Evolutionary conservation across 2,113 vertebrate genomes (phyloP).

Genomic region (Spheniscus mendiculus): DNA sequence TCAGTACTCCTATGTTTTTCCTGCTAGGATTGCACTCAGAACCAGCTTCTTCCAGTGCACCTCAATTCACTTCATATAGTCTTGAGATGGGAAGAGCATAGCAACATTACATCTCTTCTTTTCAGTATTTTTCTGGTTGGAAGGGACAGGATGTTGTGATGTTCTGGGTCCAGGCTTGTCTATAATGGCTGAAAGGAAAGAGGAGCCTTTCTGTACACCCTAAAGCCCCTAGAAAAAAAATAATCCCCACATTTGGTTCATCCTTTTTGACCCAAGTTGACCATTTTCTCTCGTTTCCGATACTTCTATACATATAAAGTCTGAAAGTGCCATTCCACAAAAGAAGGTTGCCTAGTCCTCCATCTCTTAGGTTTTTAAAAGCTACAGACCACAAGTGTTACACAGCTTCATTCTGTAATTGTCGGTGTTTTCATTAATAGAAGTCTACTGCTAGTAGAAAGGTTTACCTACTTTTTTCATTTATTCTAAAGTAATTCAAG

Average conservation of each 20-base stretch:
- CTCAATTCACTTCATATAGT: background rate
- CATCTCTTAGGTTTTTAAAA: background rate
- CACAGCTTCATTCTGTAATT: background rate
- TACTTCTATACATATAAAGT: background rate
- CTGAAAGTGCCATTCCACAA: background rate
- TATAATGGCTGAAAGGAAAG: background rate
- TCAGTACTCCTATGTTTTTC: background rate
- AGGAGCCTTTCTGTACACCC: background rate
- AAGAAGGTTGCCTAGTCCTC: background rate
- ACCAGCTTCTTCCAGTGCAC: background rate
- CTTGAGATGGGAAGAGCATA: background rate
- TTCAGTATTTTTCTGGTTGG: background rate
- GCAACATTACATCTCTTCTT: background rate
- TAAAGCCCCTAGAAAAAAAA: background rate
- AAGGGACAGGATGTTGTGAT: background rate
- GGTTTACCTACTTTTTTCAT: background rate
- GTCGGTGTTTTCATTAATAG: background rate
- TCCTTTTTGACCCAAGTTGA: background rate
- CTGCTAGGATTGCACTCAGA: background rate
- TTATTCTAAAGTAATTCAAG: background rate
- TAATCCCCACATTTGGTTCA: background rate
- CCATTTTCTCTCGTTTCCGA: background rate
- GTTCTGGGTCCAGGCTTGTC: background rate
- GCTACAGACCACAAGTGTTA: background rate
- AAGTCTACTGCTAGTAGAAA: background rate